Evolutionary conservation across 2,888 invertebrate species (phyloP), one percentile per base, ranked within the genome.

Genomic region (Volucella zonaria): DNA sequence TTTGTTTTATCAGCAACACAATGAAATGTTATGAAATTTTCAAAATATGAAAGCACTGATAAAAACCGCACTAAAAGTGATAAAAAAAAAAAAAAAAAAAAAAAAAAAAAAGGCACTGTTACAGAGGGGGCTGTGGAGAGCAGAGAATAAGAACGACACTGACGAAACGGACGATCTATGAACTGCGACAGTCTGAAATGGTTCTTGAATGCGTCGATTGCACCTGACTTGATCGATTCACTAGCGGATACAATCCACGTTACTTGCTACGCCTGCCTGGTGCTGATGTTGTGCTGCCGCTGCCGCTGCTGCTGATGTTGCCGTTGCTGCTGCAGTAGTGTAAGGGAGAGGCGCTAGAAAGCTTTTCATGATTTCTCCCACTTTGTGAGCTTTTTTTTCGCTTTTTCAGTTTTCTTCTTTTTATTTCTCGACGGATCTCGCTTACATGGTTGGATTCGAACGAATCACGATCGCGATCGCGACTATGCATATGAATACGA

Each of bases 121-220:
- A 40, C 6, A 6, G 31, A 31, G 31, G 31, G 31, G 31, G 6
- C 31, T 31, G 0, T 6, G 45, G 45, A 8, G 15, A 62, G 14
- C 40, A 43, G n/a, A 10, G 23, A 51, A 45, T 3, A 43, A 62
- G 14, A 51, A 70, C 8, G 10, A 66, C 31, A 31, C 31, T 31
- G 6, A 31, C 6, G 14, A 67, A 51, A 18, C 67, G 6, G 8
- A 59, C 51, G 15, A 31, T 31, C 6, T 31, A 6, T 31, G 31
- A 31, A 56, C 11, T 52, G 31, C 15, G 64, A 56, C 40, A 58
- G 58, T 76, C 67, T 54, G 15, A 40, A 54, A 73, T 77, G 73
- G 81, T 81, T 85, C 85, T 85, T 81, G 68, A 85, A 81, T 85
- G 76, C 85, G 56, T 71, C 76, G 80, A 85, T 81, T 85, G 81